Conservation (phyloP, 2,888 invertebrate genomes). For the Saturnia japonica region DNA sequence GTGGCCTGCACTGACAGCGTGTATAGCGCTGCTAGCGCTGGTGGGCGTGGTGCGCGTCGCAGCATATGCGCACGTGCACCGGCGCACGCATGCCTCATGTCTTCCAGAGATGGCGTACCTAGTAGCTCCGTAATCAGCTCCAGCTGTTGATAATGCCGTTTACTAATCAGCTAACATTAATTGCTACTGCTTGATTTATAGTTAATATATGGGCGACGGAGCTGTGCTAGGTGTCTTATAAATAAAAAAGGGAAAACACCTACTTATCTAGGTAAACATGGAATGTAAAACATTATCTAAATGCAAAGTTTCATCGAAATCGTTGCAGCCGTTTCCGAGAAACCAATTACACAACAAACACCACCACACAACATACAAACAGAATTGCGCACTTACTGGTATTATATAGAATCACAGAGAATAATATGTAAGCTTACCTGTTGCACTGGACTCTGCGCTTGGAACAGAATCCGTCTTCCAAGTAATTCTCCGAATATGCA, state of each 20-base stretch:
- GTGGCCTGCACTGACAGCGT: constrained; percentile 95
- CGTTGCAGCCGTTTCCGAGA: too few species aligned
- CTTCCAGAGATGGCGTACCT: constrained; percentile 96
- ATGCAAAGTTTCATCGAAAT: too few species aligned
- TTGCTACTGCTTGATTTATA: not conserved
- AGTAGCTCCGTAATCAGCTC: constrained; percentile 98
- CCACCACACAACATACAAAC: too few species aligned
- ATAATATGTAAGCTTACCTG: constrained; percentile 81
- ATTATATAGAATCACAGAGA: not conserved
- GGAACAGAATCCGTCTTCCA: constrained; percentile 97
- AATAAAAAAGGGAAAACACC: too few species aligned
- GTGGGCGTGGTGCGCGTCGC: constrained; percentile 92
- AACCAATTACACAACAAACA: too few species aligned
- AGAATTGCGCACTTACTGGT: not conserved
- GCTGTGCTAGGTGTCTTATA: too few species aligned
- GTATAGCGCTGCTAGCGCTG: constrained; percentile 94
- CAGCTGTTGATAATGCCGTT: constrained; percentile 82
- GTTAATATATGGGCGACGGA: too few species aligned
- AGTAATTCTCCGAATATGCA: constrained; percentile 99
- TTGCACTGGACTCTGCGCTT: constrained; percentile 98
- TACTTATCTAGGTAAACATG: too few species aligned
- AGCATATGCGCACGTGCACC: constrained; percentile 96
- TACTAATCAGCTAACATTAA: not conserved
- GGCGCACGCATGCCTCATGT: constrained; percentile 98
- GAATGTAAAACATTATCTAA: too few species aligned